These are phyloP conservation scores for Loripinus fragilis DNA, from an alignment of 2,888 invertebrate species.

Conservation along the genomic window DNA sequence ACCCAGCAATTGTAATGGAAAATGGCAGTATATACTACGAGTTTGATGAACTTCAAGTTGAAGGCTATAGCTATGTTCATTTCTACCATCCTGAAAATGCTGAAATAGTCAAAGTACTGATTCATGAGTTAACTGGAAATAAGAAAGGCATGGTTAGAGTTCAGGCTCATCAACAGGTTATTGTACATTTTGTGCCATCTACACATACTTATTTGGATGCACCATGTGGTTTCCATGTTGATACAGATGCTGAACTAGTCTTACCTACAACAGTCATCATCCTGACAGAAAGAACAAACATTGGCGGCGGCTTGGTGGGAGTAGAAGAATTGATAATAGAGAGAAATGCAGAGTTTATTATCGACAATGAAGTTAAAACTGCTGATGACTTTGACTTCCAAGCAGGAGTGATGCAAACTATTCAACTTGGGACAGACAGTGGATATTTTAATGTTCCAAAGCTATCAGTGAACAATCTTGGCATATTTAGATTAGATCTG, in stretches of 20 bases:
- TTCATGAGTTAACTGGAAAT: slow-evolving; percentile 74
- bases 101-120: slow-evolving; percentile 60
- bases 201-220: slow-evolving; percentile 75
- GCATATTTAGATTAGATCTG: slow-evolving; percentile 58
- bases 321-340: slow-evolving; percentile 69
- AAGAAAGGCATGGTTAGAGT: slow-evolving; percentile 70
- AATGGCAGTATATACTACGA: slow-evolving; percentile 64
- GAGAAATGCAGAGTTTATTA: slow-evolving; percentile 63
- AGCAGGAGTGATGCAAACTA: slow-evolving; percentile 48
- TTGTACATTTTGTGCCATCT: slow-evolving; percentile 69
- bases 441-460: slow-evolving; percentile 56
- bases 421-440: slow-evolving; percentile 29
- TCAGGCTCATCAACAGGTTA: slow-evolving; percentile 64
- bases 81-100: slow-evolving; percentile 69
- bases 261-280: slow-evolving; percentile 68
- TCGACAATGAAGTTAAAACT: slow-evolving; percentile 63
- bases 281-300: slow-evolving; percentile 64
- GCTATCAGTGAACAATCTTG: slow-evolving; percentile 65
- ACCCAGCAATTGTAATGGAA: slow-evolving; percentile 74
- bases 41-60: slow-evolving; percentile 73
- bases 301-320: slow-evolving; percentile 69
- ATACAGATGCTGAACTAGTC: slow-evolving; percentile 69
- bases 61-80: slow-evolving; percentile 72
- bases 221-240: slow-evolving; percentile 74
- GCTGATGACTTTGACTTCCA: slow-evolving; percentile 22